phyloP scores from a whole-genome alignment of 2,888 invertebrate species.

The Cartodere bifasciata region DNA sequence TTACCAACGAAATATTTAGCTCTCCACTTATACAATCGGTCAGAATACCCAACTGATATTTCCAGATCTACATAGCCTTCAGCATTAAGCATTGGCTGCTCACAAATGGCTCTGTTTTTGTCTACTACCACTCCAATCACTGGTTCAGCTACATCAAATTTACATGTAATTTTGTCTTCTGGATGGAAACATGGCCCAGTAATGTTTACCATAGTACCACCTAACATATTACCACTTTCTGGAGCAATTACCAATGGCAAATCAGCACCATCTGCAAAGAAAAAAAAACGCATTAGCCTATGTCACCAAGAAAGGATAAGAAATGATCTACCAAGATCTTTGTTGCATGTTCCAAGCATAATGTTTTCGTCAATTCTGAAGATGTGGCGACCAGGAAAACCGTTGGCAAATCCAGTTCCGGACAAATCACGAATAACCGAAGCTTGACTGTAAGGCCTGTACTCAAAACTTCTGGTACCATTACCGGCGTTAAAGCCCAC shows the following conservation, averaged over 20 bases:
- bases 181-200: constrained; percentile 88
- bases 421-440: constrained; percentile 74
- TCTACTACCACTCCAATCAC: constrained; percentile 67
- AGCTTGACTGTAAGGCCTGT: constrained; percentile 79
- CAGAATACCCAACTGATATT: constrained; percentile 73
- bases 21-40: constrained; percentile 75
- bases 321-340: constrained; percentile 58
- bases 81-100: constrained; percentile 75
- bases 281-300: neutral
- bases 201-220: constrained; percentile 91
- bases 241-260: constrained; percentile 81
- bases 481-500: constrained; percentile 96
- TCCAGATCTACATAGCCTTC: constrained; percentile 82
- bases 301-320: no score
- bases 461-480: constrained; percentile 79
- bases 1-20: constrained; percentile 85
- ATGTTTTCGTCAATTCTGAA: constrained; percentile 93
- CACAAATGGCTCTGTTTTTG: constrained; percentile 74
- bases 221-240: constrained; percentile 94
- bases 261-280: constrained; percentile 57
- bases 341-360: constrained; percentile 84
- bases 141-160: constrained; percentile 64
- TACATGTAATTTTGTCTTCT: constrained; percentile 64
- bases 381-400: constrained; percentile 80
- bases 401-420: constrained; percentile 76